Evolutionary conservation across 2,888 invertebrate species (phyloP).

Genomic region (Pelosia muscerda): DNA sequence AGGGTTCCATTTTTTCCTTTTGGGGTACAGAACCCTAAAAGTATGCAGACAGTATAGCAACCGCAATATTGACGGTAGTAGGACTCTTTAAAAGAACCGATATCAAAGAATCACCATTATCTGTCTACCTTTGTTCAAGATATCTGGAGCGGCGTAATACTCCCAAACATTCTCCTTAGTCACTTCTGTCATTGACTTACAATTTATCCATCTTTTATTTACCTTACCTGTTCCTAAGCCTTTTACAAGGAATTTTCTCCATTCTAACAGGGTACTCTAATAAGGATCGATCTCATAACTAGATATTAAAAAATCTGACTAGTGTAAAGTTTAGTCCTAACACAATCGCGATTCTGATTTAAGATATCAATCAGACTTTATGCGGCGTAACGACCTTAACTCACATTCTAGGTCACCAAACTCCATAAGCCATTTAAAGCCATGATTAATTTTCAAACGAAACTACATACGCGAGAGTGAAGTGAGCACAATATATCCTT

Average conservation of each 20-base stretch:
- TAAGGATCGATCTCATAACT: background rate
- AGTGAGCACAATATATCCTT: conserved; percentile 34
- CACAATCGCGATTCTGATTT: background rate
- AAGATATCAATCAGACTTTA: background rate
- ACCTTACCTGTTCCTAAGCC: background rate
- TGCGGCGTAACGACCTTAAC: background rate
- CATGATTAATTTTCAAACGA: background rate
- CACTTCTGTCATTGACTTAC: background rate
- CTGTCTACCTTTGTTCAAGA: too few relatives aligned
- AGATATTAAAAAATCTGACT: background rate
- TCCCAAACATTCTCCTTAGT: background rate
- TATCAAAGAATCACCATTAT: conserved; percentile 31
- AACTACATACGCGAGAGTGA: conserved; percentile 7
- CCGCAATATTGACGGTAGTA: conserved; percentile 31
- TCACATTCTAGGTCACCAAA: conserved; percentile 2
- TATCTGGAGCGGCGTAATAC: too few relatives aligned
- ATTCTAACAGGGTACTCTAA: background rate
- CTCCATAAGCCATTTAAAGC: background rate
- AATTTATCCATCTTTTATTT: background rate
- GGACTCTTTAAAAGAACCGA: conserved; percentile 29
- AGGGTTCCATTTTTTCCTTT: too few relatives aligned
- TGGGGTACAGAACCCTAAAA: too few relatives aligned
- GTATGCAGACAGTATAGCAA: conserved; percentile 28
- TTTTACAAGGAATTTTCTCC: background rate
- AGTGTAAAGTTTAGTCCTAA: background rate